These are phyloP conservation scores for Eupithecia exiguata DNA, from an alignment of 2,888 invertebrate species.

Conservation along the genomic window DNA sequence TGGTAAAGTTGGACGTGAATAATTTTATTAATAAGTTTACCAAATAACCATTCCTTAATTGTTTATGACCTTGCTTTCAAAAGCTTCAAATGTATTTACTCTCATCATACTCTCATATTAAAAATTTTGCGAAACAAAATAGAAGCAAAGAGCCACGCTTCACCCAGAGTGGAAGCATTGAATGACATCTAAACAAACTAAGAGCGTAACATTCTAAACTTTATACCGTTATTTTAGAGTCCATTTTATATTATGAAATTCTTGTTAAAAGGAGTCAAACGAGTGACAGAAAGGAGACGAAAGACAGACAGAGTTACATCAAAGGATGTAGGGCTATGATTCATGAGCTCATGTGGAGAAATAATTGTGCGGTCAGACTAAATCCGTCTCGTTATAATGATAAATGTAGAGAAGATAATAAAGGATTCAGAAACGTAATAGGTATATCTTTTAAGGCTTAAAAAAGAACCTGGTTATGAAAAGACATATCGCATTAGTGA, in stretches of 20 bases:
- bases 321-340: constrained; percentile 57
- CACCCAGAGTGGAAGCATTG: constrained; percentile 36
- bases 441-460: neutral
- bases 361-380: constrained; percentile 15
- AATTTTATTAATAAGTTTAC: neutral
- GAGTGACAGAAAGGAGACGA: constrained; percentile 55
- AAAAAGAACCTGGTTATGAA: too few relatives aligned
- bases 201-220: constrained; percentile 20
- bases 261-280: constrained; percentile 57
- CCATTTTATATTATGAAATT: constrained; percentile 22
- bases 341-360: constrained; percentile 42
- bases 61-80: neutral
- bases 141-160: neutral
- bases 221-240: constrained; percentile 15
- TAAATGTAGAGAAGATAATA: neutral
- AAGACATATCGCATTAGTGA: too few relatives aligned
- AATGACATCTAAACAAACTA: constrained; percentile 38
- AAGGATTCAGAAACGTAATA: neutral
- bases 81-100: neutral
- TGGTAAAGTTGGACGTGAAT: constrained; percentile 31
- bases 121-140: neutral
- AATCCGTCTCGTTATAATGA: constrained; percentile 6
- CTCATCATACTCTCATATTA: neutral
- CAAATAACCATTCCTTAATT: neutral
- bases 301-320: constrained; percentile 56